Evolutionary conservation across 2,888 invertebrate genomes (phyloP).

Genomic region (Coremacera marginata): DNA sequence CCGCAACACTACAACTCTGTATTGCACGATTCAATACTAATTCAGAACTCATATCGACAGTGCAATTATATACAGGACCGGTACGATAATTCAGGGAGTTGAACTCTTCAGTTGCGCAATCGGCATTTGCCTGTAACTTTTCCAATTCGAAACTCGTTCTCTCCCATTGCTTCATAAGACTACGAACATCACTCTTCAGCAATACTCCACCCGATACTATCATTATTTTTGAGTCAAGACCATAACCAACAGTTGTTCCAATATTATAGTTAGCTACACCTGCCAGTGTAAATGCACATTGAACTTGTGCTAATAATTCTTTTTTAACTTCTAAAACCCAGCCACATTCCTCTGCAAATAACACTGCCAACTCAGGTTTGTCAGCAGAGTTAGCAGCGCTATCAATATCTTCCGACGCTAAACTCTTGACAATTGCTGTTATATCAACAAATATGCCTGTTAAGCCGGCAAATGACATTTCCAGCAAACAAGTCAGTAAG

Average conservation of each 20-base stretch:
- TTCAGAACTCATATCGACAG: conserved; percentile 75
- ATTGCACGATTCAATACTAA: conserved; percentile 56
- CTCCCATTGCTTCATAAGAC: conserved; percentile 90
- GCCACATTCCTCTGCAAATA: conserved; percentile 90
- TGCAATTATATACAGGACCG: conserved; percentile 79
- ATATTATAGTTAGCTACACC: conserved; percentile 77
- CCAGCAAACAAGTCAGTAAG: conserved; percentile 86
- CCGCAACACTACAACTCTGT: conserved; percentile 81
- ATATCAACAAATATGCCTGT: conserved; percentile 81
- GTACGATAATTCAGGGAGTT: conserved; percentile 76
- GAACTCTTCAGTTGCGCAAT: conserved; percentile 86
- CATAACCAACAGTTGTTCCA: conserved; percentile 77
- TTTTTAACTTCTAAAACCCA: conserved; percentile 83
- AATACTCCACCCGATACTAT: conserved; percentile 49
- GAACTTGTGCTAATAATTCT: conserved; percentile 72
- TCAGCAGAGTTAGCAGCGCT: conserved; percentile 57
- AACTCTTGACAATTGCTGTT: conserved; percentile 66
- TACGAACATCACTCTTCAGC: conserved; percentile 74
- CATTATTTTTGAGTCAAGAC: conserved; percentile 71
- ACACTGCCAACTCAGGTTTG: conserved; percentile 74
- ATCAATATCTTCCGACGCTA: conserved; percentile 50
- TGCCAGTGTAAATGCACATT: conserved; percentile 73
- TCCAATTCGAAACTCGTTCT: conserved; percentile 94
- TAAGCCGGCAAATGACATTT: conserved; percentile 97
- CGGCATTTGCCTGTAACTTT: conserved; percentile 82